Conservation (phyloP, 1,140 invertebrate genomes). For the Sycophila sp. region DNA sequence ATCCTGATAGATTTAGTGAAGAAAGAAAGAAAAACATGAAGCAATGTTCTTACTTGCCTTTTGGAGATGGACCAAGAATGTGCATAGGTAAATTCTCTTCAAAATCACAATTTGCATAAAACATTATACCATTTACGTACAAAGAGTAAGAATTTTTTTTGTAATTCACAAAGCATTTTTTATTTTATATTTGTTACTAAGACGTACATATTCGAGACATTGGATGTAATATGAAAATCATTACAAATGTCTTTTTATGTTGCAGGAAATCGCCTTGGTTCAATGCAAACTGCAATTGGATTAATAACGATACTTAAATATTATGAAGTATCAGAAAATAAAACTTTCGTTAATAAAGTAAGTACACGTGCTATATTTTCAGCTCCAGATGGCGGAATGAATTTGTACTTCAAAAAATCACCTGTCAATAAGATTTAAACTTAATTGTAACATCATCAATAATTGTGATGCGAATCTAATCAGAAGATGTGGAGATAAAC, state of each 20-base stretch:
- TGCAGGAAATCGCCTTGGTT: slow-evolving; percentile 71
- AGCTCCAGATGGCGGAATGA: slow-evolving; percentile 24
- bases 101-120: slow-evolving; percentile 3
- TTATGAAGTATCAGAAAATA: slow-evolving; percentile 60
- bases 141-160: not conserved
- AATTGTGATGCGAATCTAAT: too few relatives aligned
- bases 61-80: slow-evolving; percentile 51
- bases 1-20: slow-evolving; percentile 63
- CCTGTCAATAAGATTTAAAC: too few relatives aligned
- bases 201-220: too few relatives aligned
- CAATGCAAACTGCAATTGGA: slow-evolving; percentile 72
- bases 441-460: too few relatives aligned
- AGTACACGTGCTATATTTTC: slow-evolving; percentile 42
- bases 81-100: slow-evolving; percentile 53
- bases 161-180: too few relatives aligned
- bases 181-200: too few relatives aligned
- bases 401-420: slow-evolving; percentile 43
- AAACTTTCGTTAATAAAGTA: slow-evolving; percentile 36
- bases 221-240: not conserved
- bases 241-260: not conserved
- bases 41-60: slow-evolving; percentile 47
- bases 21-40: slow-evolving; percentile 44
- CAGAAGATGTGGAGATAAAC: too few relatives aligned
- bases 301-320: slow-evolving; percentile 63
- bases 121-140: not conserved